Percentiles rank a stretch among this genome's conserved stretches.
phyloP scores from a whole-genome alignment of 2,888 invertebrate genomes.

The Serripes groenlandicus region DNA sequence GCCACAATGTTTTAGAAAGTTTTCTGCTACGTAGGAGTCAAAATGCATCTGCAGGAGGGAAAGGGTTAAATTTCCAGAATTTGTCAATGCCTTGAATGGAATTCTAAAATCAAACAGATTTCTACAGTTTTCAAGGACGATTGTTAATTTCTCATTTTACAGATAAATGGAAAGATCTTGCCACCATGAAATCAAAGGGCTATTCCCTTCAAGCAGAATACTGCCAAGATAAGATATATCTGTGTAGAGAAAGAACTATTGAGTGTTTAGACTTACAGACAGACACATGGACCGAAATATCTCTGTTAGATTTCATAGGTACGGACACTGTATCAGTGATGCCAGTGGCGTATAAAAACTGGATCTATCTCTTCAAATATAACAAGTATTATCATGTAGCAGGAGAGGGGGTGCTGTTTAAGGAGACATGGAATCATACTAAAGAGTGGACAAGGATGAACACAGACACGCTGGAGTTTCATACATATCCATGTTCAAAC shows the following conservation, averaged over 20 bases:
- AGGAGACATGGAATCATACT: not conserved
- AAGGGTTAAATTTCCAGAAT: too few relatives aligned
- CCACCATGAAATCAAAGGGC: constrained; percentile 36
- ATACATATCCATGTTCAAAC: constrained; percentile 11
- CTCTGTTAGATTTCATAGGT: not conserved
- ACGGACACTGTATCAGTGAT: constrained; percentile 5
- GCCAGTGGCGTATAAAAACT: constrained; percentile 27
- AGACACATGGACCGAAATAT: constrained; percentile 28
- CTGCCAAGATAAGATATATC: constrained; percentile 35
- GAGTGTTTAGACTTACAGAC: constrained; percentile 34
- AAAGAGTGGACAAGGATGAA: constrained; percentile 7
- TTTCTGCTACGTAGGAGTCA: too few relatives aligned
- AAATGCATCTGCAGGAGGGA: too few relatives aligned
- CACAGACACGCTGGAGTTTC: not conserved
- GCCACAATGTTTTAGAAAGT: too few relatives aligned
- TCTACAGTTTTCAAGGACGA: too few relatives aligned
- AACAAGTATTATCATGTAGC: constrained; percentile 10
- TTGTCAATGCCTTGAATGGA: too few relatives aligned
- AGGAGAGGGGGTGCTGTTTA: not conserved
- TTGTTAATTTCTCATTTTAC: constrained; percentile 20
- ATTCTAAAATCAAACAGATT: too few relatives aligned
- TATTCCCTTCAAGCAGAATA: constrained; percentile 33
- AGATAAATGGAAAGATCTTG: constrained; percentile 41
- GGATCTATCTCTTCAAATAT: constrained; percentile 32
- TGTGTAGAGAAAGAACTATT: constrained; percentile 13